Conservation (phyloP, 2,113 vertebrate species). For the Mugil cephalus region DNA sequence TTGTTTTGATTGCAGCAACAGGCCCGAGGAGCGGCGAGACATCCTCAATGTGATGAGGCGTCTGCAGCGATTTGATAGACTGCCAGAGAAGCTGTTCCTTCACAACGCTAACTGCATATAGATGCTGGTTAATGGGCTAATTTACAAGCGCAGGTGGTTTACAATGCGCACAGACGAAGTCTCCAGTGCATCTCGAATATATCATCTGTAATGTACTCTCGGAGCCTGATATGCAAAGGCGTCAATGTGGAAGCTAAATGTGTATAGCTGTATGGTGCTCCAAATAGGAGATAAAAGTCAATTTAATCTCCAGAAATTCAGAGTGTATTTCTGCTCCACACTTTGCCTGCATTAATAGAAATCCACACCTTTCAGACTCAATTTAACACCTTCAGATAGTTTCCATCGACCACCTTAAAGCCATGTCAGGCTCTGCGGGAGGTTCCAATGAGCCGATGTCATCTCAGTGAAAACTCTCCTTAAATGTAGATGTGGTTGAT, state of each 20-base stretch:
- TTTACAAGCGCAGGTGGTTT: constrained; percentile 78
- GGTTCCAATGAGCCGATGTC: constrained; percentile 23
- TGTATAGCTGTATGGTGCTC: neutral
- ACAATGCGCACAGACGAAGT: constrained; percentile 58
- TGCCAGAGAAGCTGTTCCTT: constrained; percentile 64
- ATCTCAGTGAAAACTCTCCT: neutral
- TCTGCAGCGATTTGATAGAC: constrained; percentile 63
- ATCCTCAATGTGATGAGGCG: constrained; percentile 59
- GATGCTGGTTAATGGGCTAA: constrained; percentile 78
- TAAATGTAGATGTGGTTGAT: neutral
- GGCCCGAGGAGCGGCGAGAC: constrained; percentile 47
- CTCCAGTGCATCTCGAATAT: constrained; percentile 58
- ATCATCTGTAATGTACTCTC: constrained; percentile 58
- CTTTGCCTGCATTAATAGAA: neutral
- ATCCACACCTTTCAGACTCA: constrained; percentile 25
- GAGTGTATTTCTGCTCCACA: neutral
- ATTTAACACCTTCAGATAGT: constrained; percentile 3
- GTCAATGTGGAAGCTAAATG: neutral
- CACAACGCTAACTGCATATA: constrained; percentile 70
- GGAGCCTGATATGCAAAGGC: constrained; percentile 50
- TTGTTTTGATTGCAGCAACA: constrained; percentile 53
- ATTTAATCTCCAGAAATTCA: neutral
- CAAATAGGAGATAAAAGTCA: neutral
- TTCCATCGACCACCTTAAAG: constrained; percentile 1
- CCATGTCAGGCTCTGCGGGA: neutral